Conservation (phyloP, 2,888 invertebrate species). For the Megaustenia siamemsis region DNA sequence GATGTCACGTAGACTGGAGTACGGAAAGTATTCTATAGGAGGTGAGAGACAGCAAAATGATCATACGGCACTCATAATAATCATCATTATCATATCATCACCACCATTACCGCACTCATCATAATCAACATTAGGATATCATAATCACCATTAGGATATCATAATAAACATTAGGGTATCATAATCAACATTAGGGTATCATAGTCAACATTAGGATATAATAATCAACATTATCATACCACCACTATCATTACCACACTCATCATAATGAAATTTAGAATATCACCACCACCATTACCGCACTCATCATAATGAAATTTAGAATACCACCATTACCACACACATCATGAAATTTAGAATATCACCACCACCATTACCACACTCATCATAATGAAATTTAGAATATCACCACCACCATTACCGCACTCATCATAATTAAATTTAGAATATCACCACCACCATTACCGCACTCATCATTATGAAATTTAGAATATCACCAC, state of each 20-base stretch:
- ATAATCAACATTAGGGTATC: neutral
- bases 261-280: neutral
- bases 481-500: neutral
- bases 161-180: neutral
- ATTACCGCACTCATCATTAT: neutral
- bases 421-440: neutral
- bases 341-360: neutral
- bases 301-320: neutral
- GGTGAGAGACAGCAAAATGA: neutral
- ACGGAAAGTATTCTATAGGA: constrained; percentile 87
- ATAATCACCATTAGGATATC: neutral
- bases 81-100: neutral
- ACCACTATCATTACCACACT: neutral
- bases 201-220: neutral
- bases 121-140: neutral
- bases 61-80: neutral
- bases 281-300: neutral
- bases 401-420: neutral
- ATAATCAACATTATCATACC: neutral
- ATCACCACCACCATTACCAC: neutral
- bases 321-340: neutral
- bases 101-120: neutral
- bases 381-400: neutral
- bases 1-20: constrained; percentile 95
- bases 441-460: neutral